Conservation (phyloP, 2,113 vertebrate species). For the Menidia beryllina region DNA sequence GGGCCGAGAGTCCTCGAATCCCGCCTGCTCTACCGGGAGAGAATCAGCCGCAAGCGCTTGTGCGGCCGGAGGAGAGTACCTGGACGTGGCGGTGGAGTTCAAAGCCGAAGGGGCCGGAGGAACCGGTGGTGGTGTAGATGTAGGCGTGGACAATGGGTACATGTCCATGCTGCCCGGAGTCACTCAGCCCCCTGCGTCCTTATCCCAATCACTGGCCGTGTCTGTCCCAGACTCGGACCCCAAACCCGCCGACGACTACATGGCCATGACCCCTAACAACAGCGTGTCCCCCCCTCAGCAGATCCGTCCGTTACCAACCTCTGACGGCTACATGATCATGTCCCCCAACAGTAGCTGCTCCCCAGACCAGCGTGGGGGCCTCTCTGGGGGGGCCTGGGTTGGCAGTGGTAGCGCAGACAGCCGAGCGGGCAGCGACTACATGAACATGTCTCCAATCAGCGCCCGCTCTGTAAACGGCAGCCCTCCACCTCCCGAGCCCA, state of each 20-base stretch:
- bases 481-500: conserved; percentile 68
- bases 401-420: conserved; percentile 78
- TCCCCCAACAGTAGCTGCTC: conserved; percentile 84
- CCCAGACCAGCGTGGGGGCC: conserved; percentile 79
- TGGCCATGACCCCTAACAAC: conserved; percentile 84
- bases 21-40: conserved; percentile 59
- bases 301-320: conserved; percentile 71
- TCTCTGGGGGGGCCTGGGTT: conserved; percentile 67
- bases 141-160: conserved; percentile 80
- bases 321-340: conserved; percentile 86
- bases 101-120: conserved; percentile 59
- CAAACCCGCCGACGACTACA: conserved; percentile 81
- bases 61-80: conserved; percentile 68
- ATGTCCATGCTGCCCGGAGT: conserved; percentile 85
- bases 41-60: conserved; percentile 53
- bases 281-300: conserved; percentile 83
- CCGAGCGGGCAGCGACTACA: conserved; percentile 81
- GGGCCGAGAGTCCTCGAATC: conserved; percentile 77
- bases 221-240: conserved; percentile 72
- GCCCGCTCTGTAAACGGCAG: conserved; percentile 78
- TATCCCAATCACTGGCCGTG: conserved; percentile 72
- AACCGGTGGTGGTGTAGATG: conserved; percentile 40
- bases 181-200: conserved; percentile 64
- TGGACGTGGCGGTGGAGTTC: conserved; percentile 77
- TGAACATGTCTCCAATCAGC: conserved; percentile 87